Base-by-base conservation (phyloP, 2,113 vertebrate genomes). In the Phyllostomus hastatus region DNA sequence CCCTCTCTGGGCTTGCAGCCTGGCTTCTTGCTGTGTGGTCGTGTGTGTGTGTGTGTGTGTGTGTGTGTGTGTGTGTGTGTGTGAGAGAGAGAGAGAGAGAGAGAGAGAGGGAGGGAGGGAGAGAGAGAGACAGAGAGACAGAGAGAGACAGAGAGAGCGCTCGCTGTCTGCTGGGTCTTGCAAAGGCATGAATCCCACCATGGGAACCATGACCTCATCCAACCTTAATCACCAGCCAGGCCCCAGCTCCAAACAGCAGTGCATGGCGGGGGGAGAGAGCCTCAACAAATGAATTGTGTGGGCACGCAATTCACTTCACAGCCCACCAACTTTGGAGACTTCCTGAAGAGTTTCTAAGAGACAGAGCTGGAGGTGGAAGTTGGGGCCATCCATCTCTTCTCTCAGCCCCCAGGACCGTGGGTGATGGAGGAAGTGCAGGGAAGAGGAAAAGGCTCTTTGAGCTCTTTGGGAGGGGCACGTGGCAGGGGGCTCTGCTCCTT, bases 401-500 rank as follows among this genome's bases (percentile, higher is more conserved):
- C 72, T 59, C 31, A 6, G 50, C 38, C 88, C 9, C 24, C 4
- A 28, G 78, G 67, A 20, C 50, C 1, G 2, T 35, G 76, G 22
- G 33, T 7, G 0, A 4, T 22, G 10, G 7, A 22, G 50, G 48
- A 28, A 2, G 14, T 4, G 1, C 0, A 0, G 10, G 2, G 50
- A 50, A 41, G 72, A 7, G 43, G 67, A 41, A 26, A 22, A 38
- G 76, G 46, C 5, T 0, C 57, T 48, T 33, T 24, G 54, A 22
- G 50, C 7, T 15, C 54, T 38, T 43, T 10, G 2, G 8, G 22
- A 35, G 54, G 72, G 20, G 35, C 0, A 0, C 6, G 6, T 20
- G 33, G 33, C 31, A 16, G 26, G 19, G 19, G 22, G 16, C 31
- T 17, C 26, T 6, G 80, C 46, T 48, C 73, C 54, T 9, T 1